These are phyloP conservation scores for Lacanobia wlatinum DNA, from an alignment of 2,888 invertebrate genomes.

Conservation along the genomic window DNA sequence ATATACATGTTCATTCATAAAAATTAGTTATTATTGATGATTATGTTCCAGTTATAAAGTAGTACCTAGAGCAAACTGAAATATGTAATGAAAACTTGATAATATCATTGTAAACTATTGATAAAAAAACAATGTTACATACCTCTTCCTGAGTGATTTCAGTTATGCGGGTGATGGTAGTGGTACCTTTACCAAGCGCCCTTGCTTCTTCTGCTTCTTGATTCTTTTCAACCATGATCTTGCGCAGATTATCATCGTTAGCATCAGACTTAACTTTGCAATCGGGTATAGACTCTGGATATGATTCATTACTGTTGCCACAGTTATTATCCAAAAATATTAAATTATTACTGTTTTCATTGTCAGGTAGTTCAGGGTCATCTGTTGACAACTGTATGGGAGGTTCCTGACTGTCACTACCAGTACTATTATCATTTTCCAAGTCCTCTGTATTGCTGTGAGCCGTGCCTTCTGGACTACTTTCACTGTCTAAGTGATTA, in stretches of 20 bases:
- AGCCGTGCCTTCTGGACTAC: slow-evolving; percentile 38
- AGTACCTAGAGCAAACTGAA: background rate
- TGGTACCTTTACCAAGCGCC: slow-evolving; percentile 51
- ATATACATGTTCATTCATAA: background rate
- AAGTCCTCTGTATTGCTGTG: slow-evolving; percentile 52
- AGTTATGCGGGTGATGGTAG: slow-evolving; percentile 49
- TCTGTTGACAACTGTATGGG: slow-evolving; percentile 43
- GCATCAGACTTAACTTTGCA: slow-evolving; percentile 67
- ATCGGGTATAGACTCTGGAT: slow-evolving; percentile 66
- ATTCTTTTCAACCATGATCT: slow-evolving; percentile 60
- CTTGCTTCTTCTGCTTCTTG: slow-evolving; percentile 53
- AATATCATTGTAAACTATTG: background rate
- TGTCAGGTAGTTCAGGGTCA: slow-evolving; percentile 44
- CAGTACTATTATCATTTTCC: slow-evolving; percentile 59
- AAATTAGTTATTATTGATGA: background rate
- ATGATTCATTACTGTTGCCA: slow-evolving; percentile 73
- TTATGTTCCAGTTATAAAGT: background rate
- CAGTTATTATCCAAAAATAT: slow-evolving; percentile 65
- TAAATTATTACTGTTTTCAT: slow-evolving; percentile 65
- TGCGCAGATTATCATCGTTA: slow-evolving; percentile 56
- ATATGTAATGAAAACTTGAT: background rate
- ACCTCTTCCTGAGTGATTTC: slow-evolving; percentile 55
- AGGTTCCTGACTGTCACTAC: slow-evolving; percentile 51
- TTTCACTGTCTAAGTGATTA: slow-evolving; percentile 65
- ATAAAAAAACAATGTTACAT: slow-evolving; percentile 13